phyloP scores from a whole-genome alignment of 2,797 vertebrate species.

The Microctenopoma stevenorrisi region DNA sequence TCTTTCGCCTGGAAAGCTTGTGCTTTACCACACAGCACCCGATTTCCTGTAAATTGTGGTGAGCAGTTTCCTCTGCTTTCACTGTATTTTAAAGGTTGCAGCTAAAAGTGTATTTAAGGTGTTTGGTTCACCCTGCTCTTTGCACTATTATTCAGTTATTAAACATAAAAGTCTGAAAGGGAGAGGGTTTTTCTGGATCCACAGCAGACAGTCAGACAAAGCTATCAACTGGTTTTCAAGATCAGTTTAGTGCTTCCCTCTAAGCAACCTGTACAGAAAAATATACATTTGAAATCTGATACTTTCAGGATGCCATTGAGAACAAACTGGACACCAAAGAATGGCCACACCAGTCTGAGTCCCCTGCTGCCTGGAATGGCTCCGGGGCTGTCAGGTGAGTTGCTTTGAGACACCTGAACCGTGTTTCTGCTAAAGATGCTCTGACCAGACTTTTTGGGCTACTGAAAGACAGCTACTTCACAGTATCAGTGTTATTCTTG shows the following conservation, averaged over 20 bases:
- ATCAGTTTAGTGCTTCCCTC: not conserved
- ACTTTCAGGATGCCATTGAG: constrained; percentile 91
- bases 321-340: constrained; percentile 93
- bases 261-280: too few species aligned
- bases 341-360: constrained; percentile 94
- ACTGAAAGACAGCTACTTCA: too few species aligned
- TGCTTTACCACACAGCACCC: constrained; percentile 5
- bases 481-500: too few species aligned
- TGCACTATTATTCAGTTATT: not conserved
- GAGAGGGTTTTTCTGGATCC: too few species aligned
- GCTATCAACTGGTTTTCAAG: not conserved
- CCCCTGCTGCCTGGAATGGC: constrained; percentile 93
- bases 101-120: not conserved
- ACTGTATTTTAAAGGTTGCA: not conserved
- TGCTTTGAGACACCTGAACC: not conserved
- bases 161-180: too few species aligned
- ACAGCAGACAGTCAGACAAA: not conserved
- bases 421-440: too few species aligned
- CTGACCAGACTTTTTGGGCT: too few species aligned
- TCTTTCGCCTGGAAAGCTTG: not conserved
- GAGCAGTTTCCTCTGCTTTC: not conserved
- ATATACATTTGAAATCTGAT: not conserved
- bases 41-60: constrained; percentile 12
- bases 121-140: not conserved
- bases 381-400: constrained; percentile 94